Evolutionary conservation across 2,888 invertebrate genomes (phyloP).

Genomic region (Chrysolina haemoptera): DNA sequence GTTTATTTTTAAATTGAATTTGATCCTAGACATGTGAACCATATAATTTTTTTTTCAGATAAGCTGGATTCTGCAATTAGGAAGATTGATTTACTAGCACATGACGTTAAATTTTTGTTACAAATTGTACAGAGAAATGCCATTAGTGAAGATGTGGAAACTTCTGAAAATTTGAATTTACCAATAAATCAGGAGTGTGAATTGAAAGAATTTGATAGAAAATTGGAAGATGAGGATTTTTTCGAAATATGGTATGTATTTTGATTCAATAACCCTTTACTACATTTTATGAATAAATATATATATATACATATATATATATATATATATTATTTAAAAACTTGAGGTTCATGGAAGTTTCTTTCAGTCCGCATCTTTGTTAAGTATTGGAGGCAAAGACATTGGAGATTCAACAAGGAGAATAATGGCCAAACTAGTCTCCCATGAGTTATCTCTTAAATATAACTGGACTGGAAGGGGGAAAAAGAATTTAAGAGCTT

Average conservation of each 20-base stretch:
- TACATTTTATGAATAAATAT: not conserved
- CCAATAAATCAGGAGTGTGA: slow-evolving; percentile 7
- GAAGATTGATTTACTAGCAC: not conserved
- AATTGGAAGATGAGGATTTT: slow-evolving; percentile 24
- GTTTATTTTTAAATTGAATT: slow-evolving; percentile 2
- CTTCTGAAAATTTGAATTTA: slow-evolving; percentile 12
- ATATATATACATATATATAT: slow-evolving; percentile 17
- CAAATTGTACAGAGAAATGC: slow-evolving; percentile 5
- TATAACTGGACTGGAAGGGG: slow-evolving; percentile 29
- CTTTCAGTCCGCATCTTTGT: slow-evolving; percentile 27
- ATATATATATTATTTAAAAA: slow-evolving; percentile 5
- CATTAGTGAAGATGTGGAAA: not conserved
- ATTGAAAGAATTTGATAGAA: slow-evolving; percentile 13
- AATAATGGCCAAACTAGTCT: slow-evolving; percentile 16
- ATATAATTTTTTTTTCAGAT: slow-evolving; percentile 1
- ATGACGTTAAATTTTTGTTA: slow-evolving; percentile 5
- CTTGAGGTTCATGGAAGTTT: slow-evolving; percentile 18
- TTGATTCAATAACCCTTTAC: not conserved
- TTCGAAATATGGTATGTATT: slow-evolving; percentile 25
- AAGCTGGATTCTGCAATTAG: slow-evolving; percentile 9
- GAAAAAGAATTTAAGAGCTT: slow-evolving; percentile 25
- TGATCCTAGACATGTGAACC: slow-evolving; percentile 7
- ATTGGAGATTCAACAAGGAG: slow-evolving; percentile 25
- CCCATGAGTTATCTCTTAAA: slow-evolving; percentile 26
- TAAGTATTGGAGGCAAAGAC: slow-evolving; percentile 27